Base-by-base conservation (phyloP, 2,888 invertebrate genomes). In the Pachydiplax longipennis region DNA sequence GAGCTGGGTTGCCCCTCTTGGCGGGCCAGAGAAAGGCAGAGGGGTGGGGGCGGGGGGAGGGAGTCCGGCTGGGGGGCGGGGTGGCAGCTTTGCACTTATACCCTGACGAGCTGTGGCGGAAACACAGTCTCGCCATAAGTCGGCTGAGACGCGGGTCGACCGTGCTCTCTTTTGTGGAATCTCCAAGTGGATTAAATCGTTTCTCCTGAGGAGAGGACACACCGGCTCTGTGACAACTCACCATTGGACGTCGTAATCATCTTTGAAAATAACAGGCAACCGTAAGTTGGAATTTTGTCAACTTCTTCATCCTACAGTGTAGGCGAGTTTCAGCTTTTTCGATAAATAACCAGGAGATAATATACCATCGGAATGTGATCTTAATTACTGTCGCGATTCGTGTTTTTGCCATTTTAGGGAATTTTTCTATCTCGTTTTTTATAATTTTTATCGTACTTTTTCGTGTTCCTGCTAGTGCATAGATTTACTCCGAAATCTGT, bases 111-210 rank as follows among this genome's bases (percentile, higher is more conserved):
- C 25, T n/a, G 37, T 61, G 58, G 61, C 61, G 87, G 87, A 87
- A 61, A 87, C 87, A 31, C n/a, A 37, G 58, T 61, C 35, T 87
- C 61, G 22, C 37, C n/a, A n/a, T 3, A 90, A 91, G 15, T 90
- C 65, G 80, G 53, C 53, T 2, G 90, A 83, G 22, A 91, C 80
- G 8, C 90, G 90, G 6, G 80, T 90, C 13, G 90, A 91, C 37
- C 35, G 15, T 90, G 90, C 35, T 80, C 37, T 40, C 48, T 80
- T 44, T 22, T 73, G 61, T 35, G 53, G n/a, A 73, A 61, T 31
- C 91, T 82, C 25, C 22, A 35, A 35, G 58, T 80, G 40, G 37
- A 58, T n/a, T 25, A 83, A 25, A 61, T 87, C 35, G 12, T 22
- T 25, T 13, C 10, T 6, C n/a, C 80, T 12, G 35, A 37, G 15